Evolutionary conservation across 2,797 vertebrate genomes (phyloP), one percentile per base, ranked within the genome.

Genomic region (Karalla daura): DNA sequence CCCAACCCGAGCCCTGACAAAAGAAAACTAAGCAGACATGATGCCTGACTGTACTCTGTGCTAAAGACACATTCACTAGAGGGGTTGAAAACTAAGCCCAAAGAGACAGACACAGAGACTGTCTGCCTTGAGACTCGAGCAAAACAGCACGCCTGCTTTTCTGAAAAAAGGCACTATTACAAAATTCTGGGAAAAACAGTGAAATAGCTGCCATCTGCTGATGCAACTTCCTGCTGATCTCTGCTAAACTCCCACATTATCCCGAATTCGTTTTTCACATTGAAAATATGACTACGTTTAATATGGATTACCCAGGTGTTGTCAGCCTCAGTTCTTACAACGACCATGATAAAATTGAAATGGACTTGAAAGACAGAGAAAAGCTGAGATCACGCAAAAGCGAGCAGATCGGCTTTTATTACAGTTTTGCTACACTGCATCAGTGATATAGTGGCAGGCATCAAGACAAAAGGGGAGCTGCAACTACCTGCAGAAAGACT

Each of bases 221-320:
- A 74, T 63, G 78, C 59, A 82, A 76, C 61, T 68, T 84, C 74
- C 74, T 76, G 72, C 50, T 64, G 70, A 62, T 81, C 47, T 70
- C 55, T 63, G 60, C 51, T 62, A 54, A 66, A 56, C 45, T 21
- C 65, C 63, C 61, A 51, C 51, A 14, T 0, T 23, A 50, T 63
- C 35, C 60, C 36, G 63, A 13, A 74, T 23, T 0, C 14, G 7
- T 13, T 27, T 32, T 44, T 36, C 17, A 41, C 12, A 30, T 0
- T 24, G 11, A 43, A 52, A 9, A 15, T 23, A 13, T 8, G 2
- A 39, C 18, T 5, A 17, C 1, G 25, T 21, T 12, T 3, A 7
- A 41, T n/a, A n/a, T n/a, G 13, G 4, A 51, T 5, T 3, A 7
- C n/a, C 35, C 12, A 25, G 23, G 3, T 46, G 27, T 24, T 36